Conservation (phyloP, 2,888 invertebrate genomes). For the Perizoma flavofasciatum region DNA sequence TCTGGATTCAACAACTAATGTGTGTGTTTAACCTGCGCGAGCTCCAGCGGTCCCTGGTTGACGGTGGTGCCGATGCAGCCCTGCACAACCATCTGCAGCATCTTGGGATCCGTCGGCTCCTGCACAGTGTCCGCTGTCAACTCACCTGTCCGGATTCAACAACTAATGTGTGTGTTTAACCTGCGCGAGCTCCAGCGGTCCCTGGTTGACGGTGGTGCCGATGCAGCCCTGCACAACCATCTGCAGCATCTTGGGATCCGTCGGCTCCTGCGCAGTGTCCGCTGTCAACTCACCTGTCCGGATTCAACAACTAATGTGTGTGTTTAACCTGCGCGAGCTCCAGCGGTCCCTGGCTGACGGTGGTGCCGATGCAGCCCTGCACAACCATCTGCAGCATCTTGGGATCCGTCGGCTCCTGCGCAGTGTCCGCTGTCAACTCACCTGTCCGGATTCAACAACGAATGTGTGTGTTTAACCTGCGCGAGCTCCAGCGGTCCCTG, state of each 20-base stretch:
- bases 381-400: constrained; percentile 99
- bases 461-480: constrained; percentile 64
- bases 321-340: constrained; percentile 92
- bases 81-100: constrained; percentile 99
- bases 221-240: constrained; percentile 99
- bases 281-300: constrained; percentile 89
- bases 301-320: not conserved
- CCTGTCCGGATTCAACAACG: constrained; percentile 70
- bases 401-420: constrained; percentile 96
- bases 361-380: constrained; percentile 97
- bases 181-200: constrained; percentile 97
- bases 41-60: constrained; percentile 98
- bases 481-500: constrained; percentile 99
- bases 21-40: constrained; percentile 85
- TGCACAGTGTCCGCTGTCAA: constrained; percentile 93
- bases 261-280: constrained; percentile 95
- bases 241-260: constrained; percentile 98
- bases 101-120: constrained; percentile 98
- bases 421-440: constrained; percentile 93
- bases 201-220: constrained; percentile 96
- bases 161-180: constrained; percentile 38
- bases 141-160: constrained; percentile 82
- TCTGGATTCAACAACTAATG: constrained; percentile 60
- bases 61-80: constrained; percentile 98
- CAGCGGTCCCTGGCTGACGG: constrained; percentile 97